Evolutionary conservation across 2,888 invertebrate species (phyloP), one percentile per base, ranked within the genome.

Genomic region (Apotomis betuletana): DNA sequence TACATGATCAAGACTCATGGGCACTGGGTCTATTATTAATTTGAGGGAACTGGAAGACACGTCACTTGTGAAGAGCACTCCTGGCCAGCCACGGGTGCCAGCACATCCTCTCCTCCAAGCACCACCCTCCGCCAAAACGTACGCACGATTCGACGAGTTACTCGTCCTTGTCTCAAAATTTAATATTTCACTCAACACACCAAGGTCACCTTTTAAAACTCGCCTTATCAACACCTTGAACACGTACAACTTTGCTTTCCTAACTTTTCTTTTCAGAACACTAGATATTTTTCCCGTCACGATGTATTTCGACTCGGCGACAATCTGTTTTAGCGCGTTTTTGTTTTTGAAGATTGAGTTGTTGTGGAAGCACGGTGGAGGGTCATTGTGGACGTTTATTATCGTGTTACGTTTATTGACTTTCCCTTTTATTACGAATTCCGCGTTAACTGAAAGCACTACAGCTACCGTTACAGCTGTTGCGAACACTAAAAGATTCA

Each of bases 261-360:
- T 87, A 70, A 71, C 75, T 75, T 83, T 88, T 70, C 85, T 83
- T 78, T 84, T 87, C 75, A 85, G 84, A 73, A 89, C 87, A 78
- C 86, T 87, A 60, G 91, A 90, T 80, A 94, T 91, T 90, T 94
- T 94, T 67, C 93, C 94, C 38, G 93, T 93, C 79, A 94, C 93
- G 85, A 94, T 91, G 79, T 89, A 92, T 80, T 90, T 89, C 41
- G 94, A 92, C 70, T 86, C 82, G 73, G 83, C 80, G 79, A 92
- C 90, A 78, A 91, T 84, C 77, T 85, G 86, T 79, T 83, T 86
- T 77, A 92, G 83, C 75, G 88, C 85, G 77, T 87, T 87, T 85
- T 89, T 88, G 85, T 90, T 89, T 85, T 87, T 88, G 84, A 91
- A 90, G 81, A 90, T 82, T 76, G 90, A 85, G 82, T 85, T 86